Percentiles rank a stretch among this genome's conserved stretches.
Evolutionary conservation across 2,888 invertebrate genomes (phyloP).

Genomic region (Mesorhabditis sp.): DNA sequence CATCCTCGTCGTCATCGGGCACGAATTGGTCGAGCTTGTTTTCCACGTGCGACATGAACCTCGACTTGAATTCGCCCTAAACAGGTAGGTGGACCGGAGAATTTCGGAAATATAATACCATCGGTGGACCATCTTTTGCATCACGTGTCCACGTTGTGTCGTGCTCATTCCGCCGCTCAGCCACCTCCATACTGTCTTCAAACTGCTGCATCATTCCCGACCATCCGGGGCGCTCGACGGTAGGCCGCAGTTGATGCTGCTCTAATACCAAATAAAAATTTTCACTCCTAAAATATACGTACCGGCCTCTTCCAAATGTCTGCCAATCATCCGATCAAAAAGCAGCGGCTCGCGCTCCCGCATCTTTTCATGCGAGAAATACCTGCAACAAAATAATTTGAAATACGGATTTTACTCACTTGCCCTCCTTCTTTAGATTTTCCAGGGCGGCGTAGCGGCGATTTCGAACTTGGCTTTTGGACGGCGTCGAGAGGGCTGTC

Average conservation of each 20-base stretch:
- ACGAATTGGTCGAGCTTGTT: constrained; percentile 18
- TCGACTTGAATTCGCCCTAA: constrained; percentile 12
- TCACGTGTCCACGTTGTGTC: constrained; percentile 32
- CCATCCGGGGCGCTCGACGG: constrained; percentile 34
- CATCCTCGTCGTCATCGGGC: constrained; percentile 25
- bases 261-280: constrained; percentile 29
- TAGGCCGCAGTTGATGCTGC: constrained; percentile 41
- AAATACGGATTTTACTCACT: background rate
- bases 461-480: constrained; percentile 27
- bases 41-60: constrained; percentile 23
- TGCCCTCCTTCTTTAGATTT: constrained; percentile 34
- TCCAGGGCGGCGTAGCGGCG: constrained; percentile 42
- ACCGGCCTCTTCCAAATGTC: constrained; percentile 71
- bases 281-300: constrained; percentile 8
- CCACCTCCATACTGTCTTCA: constrained; percentile 35
- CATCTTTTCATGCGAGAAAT: constrained; percentile 90
- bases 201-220: constrained; percentile 39
- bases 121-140: background rate
- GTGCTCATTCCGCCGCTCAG: constrained; percentile 35
- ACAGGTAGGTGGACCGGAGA: background rate
- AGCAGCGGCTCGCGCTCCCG: constrained; percentile 82
- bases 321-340: constrained; percentile 84
- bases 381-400: constrained; percentile 58
- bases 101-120: too few relatives aligned
- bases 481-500: constrained; percentile 4